Percentiles rank a stretch among this genome's conserved stretches.
Evolutionary conservation across 2,888 invertebrate genomes (phyloP).

Genomic region (Ceraclea dissimilis): DNA sequence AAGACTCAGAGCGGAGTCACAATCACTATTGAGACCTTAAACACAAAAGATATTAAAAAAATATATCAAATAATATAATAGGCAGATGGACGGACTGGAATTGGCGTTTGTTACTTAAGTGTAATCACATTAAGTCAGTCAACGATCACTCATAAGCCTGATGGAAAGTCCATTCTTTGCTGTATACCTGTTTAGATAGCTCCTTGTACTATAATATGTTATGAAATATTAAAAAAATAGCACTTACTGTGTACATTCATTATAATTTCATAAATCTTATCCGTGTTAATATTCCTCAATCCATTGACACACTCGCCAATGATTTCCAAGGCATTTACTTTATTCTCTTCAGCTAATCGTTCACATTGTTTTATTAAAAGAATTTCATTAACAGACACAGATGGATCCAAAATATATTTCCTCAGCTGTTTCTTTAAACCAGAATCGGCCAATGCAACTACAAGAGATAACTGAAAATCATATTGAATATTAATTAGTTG

Average conservation of each 20-base stretch:
- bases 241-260: conserved; percentile 47
- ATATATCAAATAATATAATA: background rate
- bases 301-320: conserved; percentile 37
- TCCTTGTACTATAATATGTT: too few species aligned
- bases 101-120: too few species aligned
- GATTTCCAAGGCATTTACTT: conserved; percentile 33
- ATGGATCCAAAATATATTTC: conserved; percentile 46
- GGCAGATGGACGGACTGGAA: too few species aligned
- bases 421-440: conserved; percentile 45
- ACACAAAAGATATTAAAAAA: conserved; percentile 24
- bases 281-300: conserved; percentile 35
- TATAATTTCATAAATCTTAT: conserved; percentile 42
- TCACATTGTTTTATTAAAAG: conserved; percentile 48
- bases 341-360: conserved; percentile 38
- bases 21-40: conserved; percentile 46
- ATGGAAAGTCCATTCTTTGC: too few species aligned
- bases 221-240: background rate
- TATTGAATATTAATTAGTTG: too few species aligned
- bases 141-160: too few species aligned
- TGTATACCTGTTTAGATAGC: too few species aligned
- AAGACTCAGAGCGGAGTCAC: conserved; percentile 37
- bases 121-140: too few species aligned
- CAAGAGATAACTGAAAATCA: conserved; percentile 37
- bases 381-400: conserved; percentile 46
- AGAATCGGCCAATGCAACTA: conserved; percentile 48